Base-by-base conservation (phyloP, 1,140 invertebrate genomes). In the Scaptomyza graminum region DNA sequence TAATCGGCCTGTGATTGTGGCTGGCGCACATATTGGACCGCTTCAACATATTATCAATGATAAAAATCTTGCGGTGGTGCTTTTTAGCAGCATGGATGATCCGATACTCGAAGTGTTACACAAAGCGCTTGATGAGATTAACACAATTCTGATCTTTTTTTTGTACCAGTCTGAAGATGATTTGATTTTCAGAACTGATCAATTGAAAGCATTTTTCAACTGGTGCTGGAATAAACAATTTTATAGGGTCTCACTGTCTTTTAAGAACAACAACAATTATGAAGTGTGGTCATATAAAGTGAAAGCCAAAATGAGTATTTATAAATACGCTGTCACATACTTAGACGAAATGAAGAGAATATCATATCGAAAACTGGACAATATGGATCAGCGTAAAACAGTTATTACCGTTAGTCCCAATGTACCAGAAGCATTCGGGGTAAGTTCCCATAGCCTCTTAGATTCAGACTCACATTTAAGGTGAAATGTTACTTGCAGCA, bases 351-450 rank as follows among this genome's bases (percentile, higher is more conserved):
- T 1, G 7, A 15, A 9, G 5, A 12, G 3, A 15, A 9, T 16
- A 34, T 1, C 7, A 9, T 0, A 39, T 54, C 22, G 22, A 25
- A 31, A 46, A 3, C 0, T 31, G 0, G 5, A 4, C 0, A 2
- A 13, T 4, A 7, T n/a, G 12, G 15, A 0, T 12, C 15, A 34
- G 6, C 11, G 2, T 4, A 16, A 34, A 44, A 4, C 5, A 1
- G 7, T 13, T 8, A 13, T 69, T 55, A 50, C 18, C 1, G 4
- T 50, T 55, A 31, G 2, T 28, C n/a, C 41, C 1, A 31, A 0
- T 18, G 1, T 34, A 1, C 44, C 67, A 2, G 52, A 56, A 11
- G 25, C 28, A 7, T 64, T 56, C 37, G 7, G 64, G 52, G 61
- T 64, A 64, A 56, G 67, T 56, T 15, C 6, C 7, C 0, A 7